phyloP scores from a whole-genome alignment of 1,140 invertebrate genomes.

The Zophobas atratus region DNA sequence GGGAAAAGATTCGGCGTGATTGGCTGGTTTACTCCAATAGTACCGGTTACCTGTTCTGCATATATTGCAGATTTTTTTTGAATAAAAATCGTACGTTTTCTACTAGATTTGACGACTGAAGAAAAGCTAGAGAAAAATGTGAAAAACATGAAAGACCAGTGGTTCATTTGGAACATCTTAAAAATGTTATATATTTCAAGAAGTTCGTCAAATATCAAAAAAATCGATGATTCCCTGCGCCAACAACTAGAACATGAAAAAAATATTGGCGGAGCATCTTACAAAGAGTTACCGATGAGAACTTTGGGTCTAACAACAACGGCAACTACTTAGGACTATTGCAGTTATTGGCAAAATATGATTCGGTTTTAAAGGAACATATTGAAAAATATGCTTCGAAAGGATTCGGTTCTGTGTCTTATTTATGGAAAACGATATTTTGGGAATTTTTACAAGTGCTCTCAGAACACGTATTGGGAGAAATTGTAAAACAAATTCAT shows the following conservation, averaged over 20 bases:
- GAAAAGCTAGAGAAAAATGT: no score
- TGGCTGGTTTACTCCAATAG: constrained; percentile 50
- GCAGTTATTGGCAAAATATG: constrained; percentile 48
- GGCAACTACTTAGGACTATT: constrained; percentile 38
- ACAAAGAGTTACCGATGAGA: constrained; percentile 14
- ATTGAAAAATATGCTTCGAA: constrained; percentile 40
- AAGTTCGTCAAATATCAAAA: constrained; percentile 12
- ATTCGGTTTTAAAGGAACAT: constrained; percentile 49
- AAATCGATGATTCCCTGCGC: constrained; percentile 45
- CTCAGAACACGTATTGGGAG: constrained; percentile 30
- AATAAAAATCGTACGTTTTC: constrained; percentile 23
- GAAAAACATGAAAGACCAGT: no score
- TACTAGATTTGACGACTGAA: constrained; percentile 52
- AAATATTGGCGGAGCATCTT: constrained; percentile 25
- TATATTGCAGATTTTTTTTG: constrained; percentile 50
- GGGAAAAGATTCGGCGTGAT: constrained; percentile 33
- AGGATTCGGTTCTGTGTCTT: constrained; percentile 31
- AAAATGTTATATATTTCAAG: no score
- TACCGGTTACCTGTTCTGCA: constrained; percentile 53
- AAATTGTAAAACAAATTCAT: constrained; percentile 44
- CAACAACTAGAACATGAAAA: not conserved
- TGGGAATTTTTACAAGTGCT: constrained; percentile 49
- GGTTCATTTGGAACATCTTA: no score
- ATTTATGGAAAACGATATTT: constrained; percentile 47
- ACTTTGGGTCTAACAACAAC: constrained; percentile 35